Base-by-base conservation (phyloP, 2,888 invertebrate species). In the Pandemis cinnamomeana region DNA sequence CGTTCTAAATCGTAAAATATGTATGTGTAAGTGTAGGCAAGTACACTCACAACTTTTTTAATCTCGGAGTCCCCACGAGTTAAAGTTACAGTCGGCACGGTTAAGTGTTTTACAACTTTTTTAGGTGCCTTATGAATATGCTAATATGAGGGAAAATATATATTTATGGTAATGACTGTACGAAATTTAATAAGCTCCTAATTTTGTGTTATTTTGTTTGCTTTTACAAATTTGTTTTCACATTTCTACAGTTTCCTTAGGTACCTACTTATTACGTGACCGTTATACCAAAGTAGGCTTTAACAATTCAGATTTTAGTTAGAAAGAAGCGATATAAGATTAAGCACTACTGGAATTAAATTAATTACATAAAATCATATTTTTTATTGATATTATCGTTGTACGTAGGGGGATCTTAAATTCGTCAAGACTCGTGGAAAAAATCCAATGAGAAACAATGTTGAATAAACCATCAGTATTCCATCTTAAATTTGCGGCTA, bases 101-200 rank as follows among this genome's bases (percentile, higher is more conserved):
- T 62, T 67, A 67, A 62, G 67, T 55, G 42, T 68, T 60, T 67
- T 61, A 42, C 11, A 67, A 71, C 71, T 67, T 71, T 51, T 67
- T 27, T 67, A 71, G 67, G 67, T 42, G 61, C 61, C 61, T 72
- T 68, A 63, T 72, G 68, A 72, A 68, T 72, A 51, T 72, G 72
- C 44, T 67, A 72, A 72, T 71, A 44, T 71, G 41, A 13, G 61
- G 46, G 27, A 62, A 72, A 66, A 48, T 67, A 71, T 41, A 27
- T 53, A 41, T 72, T 68, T 72, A 67, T 72, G 71, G 20, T 63
- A 68, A 72, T 63, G 27, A 46, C 27, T 55, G 51, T 20, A 61
- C 60, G 51, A 67, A 71, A 55, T 68, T 62, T 69, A 51, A 68
- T 67, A 36, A 44, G 46, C 48, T 20, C 71, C 42, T 67, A 10